Evolutionary conservation across 1,140 invertebrate genomes (phyloP), one percentile per base, ranked within the genome.

Genomic region (Drosophila tani): DNA sequence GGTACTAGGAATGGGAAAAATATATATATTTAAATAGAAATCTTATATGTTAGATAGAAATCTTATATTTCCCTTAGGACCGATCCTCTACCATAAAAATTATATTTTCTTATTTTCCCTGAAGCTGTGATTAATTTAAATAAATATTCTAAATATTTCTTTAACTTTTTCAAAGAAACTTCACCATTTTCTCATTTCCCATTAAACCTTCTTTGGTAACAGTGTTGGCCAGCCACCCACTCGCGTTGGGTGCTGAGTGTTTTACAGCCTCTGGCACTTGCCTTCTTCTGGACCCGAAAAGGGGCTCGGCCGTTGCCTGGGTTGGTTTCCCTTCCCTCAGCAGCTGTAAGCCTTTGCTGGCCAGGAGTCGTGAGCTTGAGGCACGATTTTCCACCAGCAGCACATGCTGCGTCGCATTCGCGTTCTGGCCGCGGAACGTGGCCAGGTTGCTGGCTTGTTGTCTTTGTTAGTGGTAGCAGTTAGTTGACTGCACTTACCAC

Each of bases 391-490:
- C 82, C 76, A 73, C 19, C 53, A 56, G 35, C 60, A 90, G 85
- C 85, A 90, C 85, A 90, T 90, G 85, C 85, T 90, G 85, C 79
- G 35, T 55, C 49, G 49, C 27, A 2, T 32, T 51, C 51, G 32
- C 51, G 85, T 90, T 90, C 85, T 90, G 79, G 74, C 68, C 73
- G 65, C 68, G 82, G 83, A 68, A 86, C 83, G 66, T 79, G 75
- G 76, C 43, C 67, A 56, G 45, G 51, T 46, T 79, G 81, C 69
- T 29, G 67, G 67, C 67, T 80, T 86, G 84, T 87, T 87, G 84
- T 87, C 84, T 87, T 87, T 87, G 84, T 87, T 87, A 87, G 84
- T 87, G 83, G 83, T 87, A 87, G 84, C 84, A 87, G 84, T 87
- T 87, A 87, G 84, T 88, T 81, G 85, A 76, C 85, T 84, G 82